Base-by-base conservation (phyloP, 2,797 vertebrate genomes). In the Lagodon rhomboides region DNA sequence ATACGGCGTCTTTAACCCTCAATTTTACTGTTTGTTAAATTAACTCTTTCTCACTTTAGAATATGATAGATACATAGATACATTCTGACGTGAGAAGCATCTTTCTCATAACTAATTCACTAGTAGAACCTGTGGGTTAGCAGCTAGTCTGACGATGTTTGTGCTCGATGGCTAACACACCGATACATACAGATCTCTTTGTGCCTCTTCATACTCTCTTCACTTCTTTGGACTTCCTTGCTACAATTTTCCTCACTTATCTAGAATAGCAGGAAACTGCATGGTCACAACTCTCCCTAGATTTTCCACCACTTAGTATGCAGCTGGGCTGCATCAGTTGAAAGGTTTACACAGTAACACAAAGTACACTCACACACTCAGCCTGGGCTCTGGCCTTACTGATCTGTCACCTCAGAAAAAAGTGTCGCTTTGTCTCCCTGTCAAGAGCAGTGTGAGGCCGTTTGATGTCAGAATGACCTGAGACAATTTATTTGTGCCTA, bases 231-330 rank as follows among this genome's bases (percentile, higher is more conserved):
- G 50, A 50, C 55, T 80, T 0, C 9, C 50, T 43, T 55, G 25
- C 54, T 65, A 22, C 60, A 71, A 16, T 63, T 66, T 70, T 56
- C 64, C 68, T 77, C 60, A 58, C 72, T 78, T 73, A 59, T 50
- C 58, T 76, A 68, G 30, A 82, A 51, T 71, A 55, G 68, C 17
- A 41, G 34, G 34, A 34, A 34, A 7, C 7, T 9, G 55, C n/a
- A 5, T 18, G 53, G 44, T 87, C 75, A 67, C 67, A 83, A 56
- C 62, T 76, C 68, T 84, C 63, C 18, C 25, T 60, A 27, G 60
- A 75, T 73, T 50, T 49, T 64, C 71, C 59, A 43, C 23, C 70
- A 76, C 64, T 90, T 82, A 59, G 77, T 82, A 82, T 83, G 65
- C 77, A 77, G 79, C 71, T 72, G n/a, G n/a, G 58, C 50, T 59